A percentile compares a stretch with the other conserved stretches of the same genome.
Conservation (phyloP, 2,113 vertebrate genomes). For the Psammodynastes pulverulentus region DNA sequence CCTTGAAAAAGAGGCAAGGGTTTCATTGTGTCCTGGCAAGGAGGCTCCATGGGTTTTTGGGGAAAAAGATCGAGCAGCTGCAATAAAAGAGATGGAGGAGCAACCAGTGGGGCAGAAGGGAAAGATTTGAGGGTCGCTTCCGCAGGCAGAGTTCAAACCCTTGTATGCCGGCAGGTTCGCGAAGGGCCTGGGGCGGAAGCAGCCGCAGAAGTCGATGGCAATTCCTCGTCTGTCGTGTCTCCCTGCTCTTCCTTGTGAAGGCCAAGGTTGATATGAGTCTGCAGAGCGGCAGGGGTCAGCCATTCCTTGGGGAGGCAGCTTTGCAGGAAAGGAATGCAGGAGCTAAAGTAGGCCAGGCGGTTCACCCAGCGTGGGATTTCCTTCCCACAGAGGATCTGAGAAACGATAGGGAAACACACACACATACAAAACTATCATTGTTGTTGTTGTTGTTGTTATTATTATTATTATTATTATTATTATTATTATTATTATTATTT, state of each 20-base stretch:
- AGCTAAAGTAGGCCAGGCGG: constrained; percentile 90
- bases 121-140: not conserved
- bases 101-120: not conserved
- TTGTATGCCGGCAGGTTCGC: constrained; percentile 84
- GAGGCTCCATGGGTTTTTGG: not conserved
- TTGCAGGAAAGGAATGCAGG: constrained; percentile 91
- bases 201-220: constrained; percentile 68
- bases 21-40: constrained; percentile 6
- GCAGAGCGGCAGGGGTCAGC: constrained; percentile 89
- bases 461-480: too few species aligned
- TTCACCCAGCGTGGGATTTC: constrained; percentile 93
- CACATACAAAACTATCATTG: not conserved
- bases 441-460: too few species aligned
- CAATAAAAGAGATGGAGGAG: not conserved
- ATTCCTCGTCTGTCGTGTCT: constrained; percentile 80
- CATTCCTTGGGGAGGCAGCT: constrained; percentile 92
- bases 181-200: constrained; percentile 72
- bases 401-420: constrained; percentile 30
- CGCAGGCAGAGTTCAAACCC: constrained; percentile 70
- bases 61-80: not conserved
- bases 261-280: constrained; percentile 89
- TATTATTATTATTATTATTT: too few species aligned
- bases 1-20: constrained; percentile 35
- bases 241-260: constrained; percentile 83
- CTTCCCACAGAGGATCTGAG: constrained; percentile 84